Conservation (phyloP, 2,113 vertebrate genomes). For the Chelonoidis abingdonii region DNA sequence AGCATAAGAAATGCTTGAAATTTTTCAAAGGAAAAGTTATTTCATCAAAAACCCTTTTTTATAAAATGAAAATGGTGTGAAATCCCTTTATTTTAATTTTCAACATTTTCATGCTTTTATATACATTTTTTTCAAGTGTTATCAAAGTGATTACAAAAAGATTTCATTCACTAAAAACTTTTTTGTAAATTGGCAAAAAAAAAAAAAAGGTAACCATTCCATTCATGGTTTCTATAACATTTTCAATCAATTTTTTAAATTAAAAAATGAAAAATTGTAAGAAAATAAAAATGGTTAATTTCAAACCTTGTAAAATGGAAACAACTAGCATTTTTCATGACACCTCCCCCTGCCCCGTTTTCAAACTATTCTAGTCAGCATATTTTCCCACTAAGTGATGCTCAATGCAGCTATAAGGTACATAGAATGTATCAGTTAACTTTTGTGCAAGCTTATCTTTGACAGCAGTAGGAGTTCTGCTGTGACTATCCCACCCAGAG, state of each 20-base stretch:
- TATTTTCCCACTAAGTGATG: neutral
- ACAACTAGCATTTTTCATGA: no score
- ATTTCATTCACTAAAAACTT: no score
- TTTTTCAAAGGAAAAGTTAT: neutral
- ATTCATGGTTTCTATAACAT: no score
- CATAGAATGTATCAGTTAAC: fast-evolving
- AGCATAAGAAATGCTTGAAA: neutral
- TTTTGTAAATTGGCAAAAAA: no score
- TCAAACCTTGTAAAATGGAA: no score
- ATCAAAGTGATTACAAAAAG: neutral
- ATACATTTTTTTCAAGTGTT: neutral
- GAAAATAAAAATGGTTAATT: no score
- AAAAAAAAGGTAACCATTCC: no score
- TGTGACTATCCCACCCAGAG: neutral
- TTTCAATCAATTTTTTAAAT: no score
- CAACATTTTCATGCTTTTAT: no score
- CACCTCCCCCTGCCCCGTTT: no score
- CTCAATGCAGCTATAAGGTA: neutral
- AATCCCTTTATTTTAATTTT: neutral
- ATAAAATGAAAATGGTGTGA: neutral
- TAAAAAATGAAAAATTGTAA: no score
- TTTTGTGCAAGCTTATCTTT: neutral
- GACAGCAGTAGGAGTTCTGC: neutral
- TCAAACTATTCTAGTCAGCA: neutral
- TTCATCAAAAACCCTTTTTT: neutral